phyloP scores from a whole-genome alignment of 2,797 vertebrate genomes.

The Etheostoma nigrum region DNA sequence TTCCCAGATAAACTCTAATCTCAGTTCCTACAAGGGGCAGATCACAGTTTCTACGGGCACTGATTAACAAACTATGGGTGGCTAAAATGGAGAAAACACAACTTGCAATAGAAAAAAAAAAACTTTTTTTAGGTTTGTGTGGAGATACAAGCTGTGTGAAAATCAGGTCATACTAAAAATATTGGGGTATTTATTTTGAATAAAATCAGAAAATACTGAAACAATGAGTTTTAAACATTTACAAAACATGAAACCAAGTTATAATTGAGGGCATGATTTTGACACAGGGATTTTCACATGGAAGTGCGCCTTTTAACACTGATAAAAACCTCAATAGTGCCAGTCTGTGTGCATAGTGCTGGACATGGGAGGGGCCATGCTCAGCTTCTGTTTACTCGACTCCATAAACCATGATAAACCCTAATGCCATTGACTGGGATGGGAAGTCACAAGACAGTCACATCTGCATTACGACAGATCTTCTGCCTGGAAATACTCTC shows the following conservation, averaged over 20 bases:
- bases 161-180: background rate
- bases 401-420: conserved; percentile 23
- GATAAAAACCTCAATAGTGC: background rate
- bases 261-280: background rate
- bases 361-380: conserved; percentile 8
- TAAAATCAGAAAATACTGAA: background rate
- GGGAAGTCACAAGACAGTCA: conserved; percentile 53
- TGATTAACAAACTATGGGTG: background rate
- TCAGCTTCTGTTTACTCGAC: conserved; percentile 24
- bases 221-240: background rate
- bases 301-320: background rate
- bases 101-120: background rate
- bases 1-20: conserved; percentile 26
- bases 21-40: background rate
- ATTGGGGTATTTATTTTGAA: background rate
- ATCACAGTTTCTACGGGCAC: conserved; percentile 2
- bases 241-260: background rate
- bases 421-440: conserved; percentile 22
- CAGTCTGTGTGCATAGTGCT: background rate
- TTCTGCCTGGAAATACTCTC: conserved; percentile 1
- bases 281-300: background rate
- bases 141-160: no score
- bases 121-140: background rate
- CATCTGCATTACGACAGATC: conserved; percentile 26
- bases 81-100: background rate